A percentile compares a stretch with the other conserved stretches of the same genome.
These are phyloP conservation scores for Syrphus vitripennis DNA, from an alignment of 2,888 invertebrate genomes.

Conservation along the genomic window DNA sequence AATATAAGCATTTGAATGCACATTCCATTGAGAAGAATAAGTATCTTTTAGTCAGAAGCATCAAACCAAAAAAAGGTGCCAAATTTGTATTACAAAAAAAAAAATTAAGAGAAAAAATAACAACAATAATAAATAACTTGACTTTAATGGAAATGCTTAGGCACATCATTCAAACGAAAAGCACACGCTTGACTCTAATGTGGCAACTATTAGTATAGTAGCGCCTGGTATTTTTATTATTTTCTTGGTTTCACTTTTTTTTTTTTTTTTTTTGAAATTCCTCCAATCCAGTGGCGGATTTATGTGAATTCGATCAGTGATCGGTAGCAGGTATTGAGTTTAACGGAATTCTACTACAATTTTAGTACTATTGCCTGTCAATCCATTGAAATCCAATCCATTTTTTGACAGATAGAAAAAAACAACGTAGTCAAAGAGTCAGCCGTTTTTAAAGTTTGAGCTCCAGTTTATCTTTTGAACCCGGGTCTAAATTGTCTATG, in stretches of 20 bases:
- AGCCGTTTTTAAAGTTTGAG: too few species aligned
- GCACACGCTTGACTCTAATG: constrained; percentile 46
- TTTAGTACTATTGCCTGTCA: too few species aligned
- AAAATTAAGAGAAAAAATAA: background rate
- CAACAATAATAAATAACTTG: background rate
- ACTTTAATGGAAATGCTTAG: constrained; percentile 3
- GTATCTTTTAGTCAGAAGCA: background rate
- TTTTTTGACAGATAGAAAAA: too few species aligned
- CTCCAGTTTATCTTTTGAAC: too few species aligned
- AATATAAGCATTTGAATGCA: background rate
- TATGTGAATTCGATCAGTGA: too few species aligned
- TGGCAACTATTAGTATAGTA: constrained; percentile 47
- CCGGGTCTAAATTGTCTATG: too few species aligned
- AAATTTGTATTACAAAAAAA: background rate
- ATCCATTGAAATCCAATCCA: too few species aligned
- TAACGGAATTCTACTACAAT: too few species aligned
- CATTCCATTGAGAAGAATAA: background rate
- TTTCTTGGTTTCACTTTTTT: constrained; percentile 47
- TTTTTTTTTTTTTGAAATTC: background rate
- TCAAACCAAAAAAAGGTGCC: constrained; percentile 1
- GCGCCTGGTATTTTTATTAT: constrained; percentile 21
- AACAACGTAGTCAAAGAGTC: too few species aligned
- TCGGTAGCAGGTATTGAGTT: too few species aligned
- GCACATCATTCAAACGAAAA: constrained; percentile 33
- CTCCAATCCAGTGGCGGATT: background rate